Percentiles rank a stretch among this genome's conserved stretches.
Evolutionary conservation across 2,888 invertebrate species (phyloP).

Genomic region (Callyntrura guangdongensis): DNA sequence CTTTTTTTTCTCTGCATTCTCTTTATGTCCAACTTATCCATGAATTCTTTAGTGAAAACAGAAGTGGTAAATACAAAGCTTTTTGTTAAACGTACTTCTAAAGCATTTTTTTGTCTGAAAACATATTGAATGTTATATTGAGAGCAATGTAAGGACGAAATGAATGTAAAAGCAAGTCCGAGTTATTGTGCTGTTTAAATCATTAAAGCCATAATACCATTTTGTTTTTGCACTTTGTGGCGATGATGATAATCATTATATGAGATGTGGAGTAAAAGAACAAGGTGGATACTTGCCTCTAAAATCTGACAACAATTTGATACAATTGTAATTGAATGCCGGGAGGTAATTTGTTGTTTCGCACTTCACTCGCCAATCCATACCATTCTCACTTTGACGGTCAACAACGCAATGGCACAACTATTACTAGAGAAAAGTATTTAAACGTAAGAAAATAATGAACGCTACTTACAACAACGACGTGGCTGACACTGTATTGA

Average conservation of each 20-base stretch:
- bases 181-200: neutral
- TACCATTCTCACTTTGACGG: neutral
- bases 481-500: neutral
- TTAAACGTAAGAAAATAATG: neutral
- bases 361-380: slow-evolving; percentile 45
- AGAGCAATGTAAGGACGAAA: neutral
- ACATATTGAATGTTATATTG: neutral
- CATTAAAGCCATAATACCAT: neutral
- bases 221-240: slow-evolving; percentile 30
- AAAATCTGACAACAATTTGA: slow-evolving; percentile 75
- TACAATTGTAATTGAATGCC: slow-evolving; percentile 79
- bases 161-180: neutral
- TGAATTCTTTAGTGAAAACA: slow-evolving; percentile 35
- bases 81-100: neutral
- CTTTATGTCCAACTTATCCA: neutral
- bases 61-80: slow-evolving; percentile 44
- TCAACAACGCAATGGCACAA: neutral
- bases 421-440: neutral
- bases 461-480: neutral
- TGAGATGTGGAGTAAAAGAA: neutral
- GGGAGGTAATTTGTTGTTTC: slow-evolving; percentile 67
- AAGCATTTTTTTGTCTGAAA: neutral
- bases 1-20: neutral
- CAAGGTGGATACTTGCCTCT: slow-evolving; percentile 4
- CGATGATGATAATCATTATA: slow-evolving; percentile 35